Percentiles rank a stretch among this genome's conserved stretches.
Evolutionary conservation across 2,797 vertebrate species (phyloP).

Genomic region (Enteromius fasciolatus): DNA sequence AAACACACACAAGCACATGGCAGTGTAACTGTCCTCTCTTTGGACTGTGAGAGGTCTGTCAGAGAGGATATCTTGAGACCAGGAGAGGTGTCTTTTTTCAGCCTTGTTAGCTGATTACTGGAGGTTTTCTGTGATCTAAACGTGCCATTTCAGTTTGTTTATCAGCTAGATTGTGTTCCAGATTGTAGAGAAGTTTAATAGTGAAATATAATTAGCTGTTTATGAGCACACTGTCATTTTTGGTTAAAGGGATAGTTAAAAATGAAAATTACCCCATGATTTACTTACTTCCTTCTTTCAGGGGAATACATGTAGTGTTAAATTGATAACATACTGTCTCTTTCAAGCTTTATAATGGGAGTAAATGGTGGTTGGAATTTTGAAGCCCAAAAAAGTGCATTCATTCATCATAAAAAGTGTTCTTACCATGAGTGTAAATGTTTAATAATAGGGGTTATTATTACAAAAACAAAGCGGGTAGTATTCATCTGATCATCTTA

Average conservation of each 20-base stretch:
- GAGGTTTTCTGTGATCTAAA: not conserved
- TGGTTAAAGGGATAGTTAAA: not conserved
- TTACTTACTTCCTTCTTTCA: not conserved
- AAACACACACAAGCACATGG: slow-evolving; percentile 23
- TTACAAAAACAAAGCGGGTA: not conserved
- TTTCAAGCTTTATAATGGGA: not conserved
- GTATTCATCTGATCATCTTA: not conserved
- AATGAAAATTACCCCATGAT: not conserved
- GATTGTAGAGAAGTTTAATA: not conserved
- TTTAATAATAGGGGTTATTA: not conserved
- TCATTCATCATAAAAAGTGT: not conserved
- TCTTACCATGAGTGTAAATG: not conserved
- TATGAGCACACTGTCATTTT: not conserved
- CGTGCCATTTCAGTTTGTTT: not conserved
- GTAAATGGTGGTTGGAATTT: not conserved
- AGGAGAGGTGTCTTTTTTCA: not conserved
- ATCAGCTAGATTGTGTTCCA: not conserved
- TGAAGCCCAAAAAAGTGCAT: not conserved
- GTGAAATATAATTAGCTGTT: not conserved
- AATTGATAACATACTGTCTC: not conserved
- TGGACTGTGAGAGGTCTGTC: slow-evolving; percentile 1
- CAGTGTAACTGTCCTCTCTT: not conserved
- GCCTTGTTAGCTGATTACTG: not conserved
- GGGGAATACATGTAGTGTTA: not conserved
- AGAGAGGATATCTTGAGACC: not conserved